Evolutionary conservation across 92 coral and sea anemone genomes (phyloP), one percentile per base, ranked within the genome.

Genomic region (Porites lobata): DNA sequence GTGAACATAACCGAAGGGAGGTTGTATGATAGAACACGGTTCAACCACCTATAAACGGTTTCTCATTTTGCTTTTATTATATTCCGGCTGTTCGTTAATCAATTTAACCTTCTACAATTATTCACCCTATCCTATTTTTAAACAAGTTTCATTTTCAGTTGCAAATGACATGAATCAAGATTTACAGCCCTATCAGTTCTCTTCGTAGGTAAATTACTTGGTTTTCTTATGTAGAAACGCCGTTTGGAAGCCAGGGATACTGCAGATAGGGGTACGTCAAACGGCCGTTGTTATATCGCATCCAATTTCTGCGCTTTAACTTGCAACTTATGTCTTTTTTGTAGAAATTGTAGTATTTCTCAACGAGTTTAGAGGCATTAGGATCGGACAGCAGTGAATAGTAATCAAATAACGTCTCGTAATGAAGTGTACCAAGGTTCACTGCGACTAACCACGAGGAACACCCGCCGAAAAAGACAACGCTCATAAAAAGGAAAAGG

Each of bases 201-300:
- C 58, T 53, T 8, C 58, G 58, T 12, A 9, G 12, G 58, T 12
- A 6, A 53, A 12, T 8, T 61, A 10, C 14, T 21, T 19, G 7
- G 9, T 53, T 53, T 11, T 53, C 58, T 53, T 53, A 53, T 53
- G 12, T 53, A 53, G 58, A 53, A 19, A 88, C 75, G 24, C 87
- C 69, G 71, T 88, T 88, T 1, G 94, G 91, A 22, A 91, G 15
- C 91, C 94, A 91, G 9, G 81, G 75, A 20, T 80, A 80, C 19
- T 83, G 84, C 18, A 91, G 76, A 69, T 91, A 91, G 0, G 94
- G 94, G 38, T 91, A 91, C 6, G 88, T 91, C 52, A 91, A 88
- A 21, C 81, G 91, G 12, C 91, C 90, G 1, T 52, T 62, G 6
- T 21, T 61, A n/a, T 68, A 76, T 80, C 94, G 63, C 52, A 63